phyloP scores from a whole-genome alignment of 2,888 invertebrate species.

The Coremacera marginata region DNA sequence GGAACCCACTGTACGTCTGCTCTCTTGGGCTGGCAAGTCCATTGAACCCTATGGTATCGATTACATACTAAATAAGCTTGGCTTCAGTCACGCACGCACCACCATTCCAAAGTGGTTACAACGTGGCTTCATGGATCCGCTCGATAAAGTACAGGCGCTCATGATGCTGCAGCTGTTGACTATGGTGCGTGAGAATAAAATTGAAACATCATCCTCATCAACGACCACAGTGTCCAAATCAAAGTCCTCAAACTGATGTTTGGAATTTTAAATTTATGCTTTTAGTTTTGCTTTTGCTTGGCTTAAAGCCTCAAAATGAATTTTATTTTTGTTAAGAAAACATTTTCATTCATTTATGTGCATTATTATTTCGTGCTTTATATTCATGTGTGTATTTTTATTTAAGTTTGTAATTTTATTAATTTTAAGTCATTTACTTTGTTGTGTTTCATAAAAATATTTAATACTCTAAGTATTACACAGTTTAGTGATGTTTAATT shows the following conservation, averaged over 20 bases:
- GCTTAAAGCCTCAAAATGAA: not conserved
- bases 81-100: constrained; percentile 96
- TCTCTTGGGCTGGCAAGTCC: constrained; percentile 94
- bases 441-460: not conserved
- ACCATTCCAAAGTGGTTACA: constrained; percentile 99
- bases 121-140: constrained; percentile 96
- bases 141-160: constrained; percentile 90
- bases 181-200: constrained; percentile 72
- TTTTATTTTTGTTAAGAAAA: not conserved
- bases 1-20: constrained; percentile 89
- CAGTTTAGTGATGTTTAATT: constrained; percentile 18
- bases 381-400: constrained; percentile 3
- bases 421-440: not conserved
- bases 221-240: constrained; percentile 6
- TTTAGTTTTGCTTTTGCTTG: not conserved
- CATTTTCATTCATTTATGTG: not conserved
- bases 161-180: constrained; percentile 80
- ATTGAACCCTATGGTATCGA: constrained; percentile 99
- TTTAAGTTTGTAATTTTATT: constrained; percentile 16
- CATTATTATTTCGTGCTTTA: constrained; percentile 5
- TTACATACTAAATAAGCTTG: constrained; percentile 96
- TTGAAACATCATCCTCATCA: constrained; percentile 51
- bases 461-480: constrained; percentile 40
- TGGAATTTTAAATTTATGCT: not conserved
- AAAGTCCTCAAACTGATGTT: constrained; percentile 29